These are phyloP conservation scores for Actias luna DNA, from an alignment of 2,888 invertebrate species.

Conservation along the genomic window DNA sequence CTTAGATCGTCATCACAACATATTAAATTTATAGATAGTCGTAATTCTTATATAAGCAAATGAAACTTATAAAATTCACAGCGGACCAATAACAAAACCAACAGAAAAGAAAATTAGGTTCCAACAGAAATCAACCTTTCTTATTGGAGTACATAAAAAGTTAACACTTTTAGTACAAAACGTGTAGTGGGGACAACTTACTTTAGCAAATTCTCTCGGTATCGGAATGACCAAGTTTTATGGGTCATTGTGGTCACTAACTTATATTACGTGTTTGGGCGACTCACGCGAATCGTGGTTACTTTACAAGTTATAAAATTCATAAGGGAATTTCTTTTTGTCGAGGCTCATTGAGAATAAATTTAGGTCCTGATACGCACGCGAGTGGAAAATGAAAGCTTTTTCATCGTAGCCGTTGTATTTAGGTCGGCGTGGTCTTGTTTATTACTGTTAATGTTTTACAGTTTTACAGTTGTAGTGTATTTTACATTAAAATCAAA, in stretches of 20 bases:
- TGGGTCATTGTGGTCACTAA: slow-evolving; percentile 45
- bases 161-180: slow-evolving; percentile 22
- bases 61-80: not conserved
- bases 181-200: slow-evolving; percentile 34
- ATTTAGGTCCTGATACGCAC: slow-evolving; percentile 40
- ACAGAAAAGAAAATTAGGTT: not conserved
- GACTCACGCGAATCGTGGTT: slow-evolving; percentile 43
- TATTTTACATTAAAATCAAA: too few species aligned
- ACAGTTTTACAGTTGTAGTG: too few species aligned
- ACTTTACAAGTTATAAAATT: slow-evolving; percentile 47
- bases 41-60: not conserved
- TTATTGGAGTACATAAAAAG: slow-evolving; percentile 1
- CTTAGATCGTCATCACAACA: too few species aligned
- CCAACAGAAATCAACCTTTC: not conserved
- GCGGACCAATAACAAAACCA: not conserved
- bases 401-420: slow-evolving; percentile 27
- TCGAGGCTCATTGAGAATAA: slow-evolving; percentile 36
- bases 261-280: slow-evolving; percentile 49
- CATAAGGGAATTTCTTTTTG: slow-evolving; percentile 37
- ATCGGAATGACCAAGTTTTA: slow-evolving; percentile 39
- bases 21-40: too few species aligned
- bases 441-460: slow-evolving; percentile 23
- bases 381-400: slow-evolving; percentile 39
- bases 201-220: slow-evolving; percentile 37
- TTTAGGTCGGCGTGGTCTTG: slow-evolving; percentile 45